These are phyloP conservation scores for Drosophila infuscata DNA, from an alignment of 2,888 invertebrate genomes.

Conservation along the genomic window DNA sequence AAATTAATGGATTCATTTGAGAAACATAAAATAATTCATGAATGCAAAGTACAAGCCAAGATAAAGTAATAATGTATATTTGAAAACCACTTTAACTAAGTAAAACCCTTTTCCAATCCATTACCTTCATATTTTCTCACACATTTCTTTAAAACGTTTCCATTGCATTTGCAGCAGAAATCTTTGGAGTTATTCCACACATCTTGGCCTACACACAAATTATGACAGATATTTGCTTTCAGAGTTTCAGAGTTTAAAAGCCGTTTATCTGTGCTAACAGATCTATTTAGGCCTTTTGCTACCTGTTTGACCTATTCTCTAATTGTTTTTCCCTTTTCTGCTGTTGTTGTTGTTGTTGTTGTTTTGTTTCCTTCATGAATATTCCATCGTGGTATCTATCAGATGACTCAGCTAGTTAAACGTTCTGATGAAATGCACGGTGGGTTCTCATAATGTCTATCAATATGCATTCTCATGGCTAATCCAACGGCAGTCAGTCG, in stretches of 20 bases:
- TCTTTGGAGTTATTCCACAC: constrained; percentile 16
- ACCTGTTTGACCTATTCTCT: constrained; percentile 58
- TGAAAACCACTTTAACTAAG: not conserved
- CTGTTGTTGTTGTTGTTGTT: not conserved
- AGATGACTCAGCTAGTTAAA: constrained; percentile 72
- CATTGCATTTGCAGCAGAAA: constrained; percentile 18
- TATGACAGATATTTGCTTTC: constrained; percentile 64
- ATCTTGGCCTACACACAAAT: constrained; percentile 49
- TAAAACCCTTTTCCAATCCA: not conserved
- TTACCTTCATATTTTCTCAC: constrained; percentile 23
- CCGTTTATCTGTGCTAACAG: constrained; percentile 54
- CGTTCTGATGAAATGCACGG: constrained; percentile 62
- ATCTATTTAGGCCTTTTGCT: constrained; percentile 54
- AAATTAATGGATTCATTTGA: not conserved
- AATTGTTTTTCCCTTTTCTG: constrained; percentile 45
- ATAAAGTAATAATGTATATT: not conserved
- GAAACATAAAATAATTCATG: not conserved
- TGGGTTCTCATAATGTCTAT: constrained; percentile 20
- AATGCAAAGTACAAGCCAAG: not conserved
- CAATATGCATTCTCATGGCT: constrained; percentile 63
- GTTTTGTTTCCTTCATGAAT: constrained; percentile 46
- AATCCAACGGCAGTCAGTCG: constrained; percentile 9
- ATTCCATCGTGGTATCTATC: constrained; percentile 55
- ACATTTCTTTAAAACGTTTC: constrained; percentile 8
- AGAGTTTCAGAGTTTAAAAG: constrained; percentile 55